These are phyloP conservation scores for Panurus biarmicus DNA, from an alignment of 2,113 vertebrate genomes.

Conservation along the genomic window DNA sequence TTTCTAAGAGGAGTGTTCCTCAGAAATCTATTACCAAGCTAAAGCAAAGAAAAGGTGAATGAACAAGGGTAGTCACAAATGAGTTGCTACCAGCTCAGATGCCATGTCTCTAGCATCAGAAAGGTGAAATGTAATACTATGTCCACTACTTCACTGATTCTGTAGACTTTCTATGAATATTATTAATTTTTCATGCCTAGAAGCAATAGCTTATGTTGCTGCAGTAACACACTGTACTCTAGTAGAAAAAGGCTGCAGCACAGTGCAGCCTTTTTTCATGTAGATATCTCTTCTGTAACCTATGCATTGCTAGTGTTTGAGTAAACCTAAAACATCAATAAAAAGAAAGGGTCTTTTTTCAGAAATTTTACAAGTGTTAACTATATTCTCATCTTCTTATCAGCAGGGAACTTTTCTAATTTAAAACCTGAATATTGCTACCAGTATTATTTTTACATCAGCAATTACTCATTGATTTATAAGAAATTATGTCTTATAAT, in stretches of 20 bases:
- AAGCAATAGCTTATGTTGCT: neutral
- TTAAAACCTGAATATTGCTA: neutral
- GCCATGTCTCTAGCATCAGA: neutral
- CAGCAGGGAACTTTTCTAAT: neutral
- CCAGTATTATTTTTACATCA: neutral
- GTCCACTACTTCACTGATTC: neutral
- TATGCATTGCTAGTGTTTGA: neutral
- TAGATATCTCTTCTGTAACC: neutral
- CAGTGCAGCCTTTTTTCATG: neutral
- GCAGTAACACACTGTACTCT: neutral
- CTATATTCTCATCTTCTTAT: neutral
- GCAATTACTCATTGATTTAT: neutral
- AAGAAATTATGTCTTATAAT: neutral
- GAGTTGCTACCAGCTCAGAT: neutral
- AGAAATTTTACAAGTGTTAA: neutral
- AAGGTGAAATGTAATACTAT: neutral
- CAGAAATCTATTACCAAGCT: neutral
- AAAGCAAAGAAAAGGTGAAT: neutral
- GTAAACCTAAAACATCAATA: neutral
- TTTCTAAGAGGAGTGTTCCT: neutral
- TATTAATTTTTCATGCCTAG: neutral
- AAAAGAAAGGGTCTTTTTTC: neutral
- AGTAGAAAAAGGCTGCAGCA: neutral
- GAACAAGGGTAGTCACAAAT: neutral
- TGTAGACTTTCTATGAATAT: neutral